Evolutionary conservation across 1,140 invertebrate genomes (phyloP), one percentile per base, ranked within the genome.

Genomic region (Drosophila ananassae): DNA sequence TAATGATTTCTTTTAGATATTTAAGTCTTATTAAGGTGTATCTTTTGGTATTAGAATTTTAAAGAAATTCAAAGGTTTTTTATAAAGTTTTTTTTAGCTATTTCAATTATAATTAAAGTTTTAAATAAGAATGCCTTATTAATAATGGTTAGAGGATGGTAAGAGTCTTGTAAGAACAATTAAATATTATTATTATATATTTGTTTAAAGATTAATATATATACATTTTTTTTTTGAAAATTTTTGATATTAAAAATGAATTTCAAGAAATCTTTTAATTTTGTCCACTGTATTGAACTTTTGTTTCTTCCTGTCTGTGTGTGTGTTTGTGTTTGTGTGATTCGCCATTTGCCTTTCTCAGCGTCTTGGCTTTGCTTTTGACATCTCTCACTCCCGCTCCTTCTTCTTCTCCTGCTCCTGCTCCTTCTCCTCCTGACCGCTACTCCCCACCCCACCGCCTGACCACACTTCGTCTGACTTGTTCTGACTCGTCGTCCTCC

Each of bases 301-400:
- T 37, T 37, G 12, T 37, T n/a, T 37, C 10, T 37, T 37, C 32
- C 2, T 25, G 17, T 59, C 13, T 25, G 25, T 25, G 25, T 25
- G 37, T 30, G 54, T 44, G 34, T 56, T 1, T 30, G 39, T 34
- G 21, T 52, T 37, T 17, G 1, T 46, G 12, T 57, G 44, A 22
- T 28, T 68, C 48, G 48, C 48, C 64, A 37, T 54, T 68, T 77
- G 61, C 34, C 30, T 62, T 77, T 69, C 61, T 64, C 57, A 72
- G 67, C 63, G 59, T 83, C 79, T 83, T 75, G 59, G 51, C 72
- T 64, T 83, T 64, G 66, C 58, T 61, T 81, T 83, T 83, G 62
- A 79, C 79, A 82, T 83, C 68, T 59, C 57, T 24, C 0, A 22
- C 39, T 41, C 17, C 34, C 37, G 10, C 21, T 34, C 22, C 13